Evolutionary conservation across 1,140 invertebrate genomes (phyloP).

Genomic region (Micrasema longulum): DNA sequence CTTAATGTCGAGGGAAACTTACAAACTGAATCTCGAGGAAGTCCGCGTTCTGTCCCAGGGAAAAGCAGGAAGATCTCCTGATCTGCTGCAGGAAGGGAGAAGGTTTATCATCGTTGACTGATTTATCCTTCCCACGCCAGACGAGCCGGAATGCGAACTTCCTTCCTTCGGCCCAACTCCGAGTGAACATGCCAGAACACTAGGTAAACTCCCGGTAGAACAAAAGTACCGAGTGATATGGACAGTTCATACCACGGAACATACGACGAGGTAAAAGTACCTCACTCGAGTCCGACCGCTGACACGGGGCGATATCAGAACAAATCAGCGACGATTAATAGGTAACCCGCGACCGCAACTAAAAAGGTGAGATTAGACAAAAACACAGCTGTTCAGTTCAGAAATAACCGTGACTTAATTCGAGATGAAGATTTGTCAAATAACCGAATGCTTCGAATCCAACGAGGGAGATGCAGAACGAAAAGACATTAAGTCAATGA

Average conservation of each 20-base stretch:
- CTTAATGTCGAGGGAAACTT: too few relatives aligned
- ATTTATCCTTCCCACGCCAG: constrained; percentile 1
- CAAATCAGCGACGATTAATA: too few relatives aligned
- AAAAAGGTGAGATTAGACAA: too few relatives aligned
- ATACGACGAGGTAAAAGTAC: not conserved
- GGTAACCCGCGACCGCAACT: too few relatives aligned
- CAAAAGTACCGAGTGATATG: constrained; percentile 18
- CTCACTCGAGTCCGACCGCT: not conserved
- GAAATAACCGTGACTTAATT: too few relatives aligned
- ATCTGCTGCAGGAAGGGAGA: not conserved
- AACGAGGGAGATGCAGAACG: constrained; percentile 30
- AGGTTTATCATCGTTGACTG: constrained; percentile 4
- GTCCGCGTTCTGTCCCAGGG: too few relatives aligned
- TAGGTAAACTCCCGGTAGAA: constrained; percentile 29
- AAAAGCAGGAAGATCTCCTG: not conserved
- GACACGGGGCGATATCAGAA: not conserved
- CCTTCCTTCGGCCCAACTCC: constrained; percentile 22
- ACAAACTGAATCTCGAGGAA: too few relatives aligned
- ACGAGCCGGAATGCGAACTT: constrained; percentile 15
- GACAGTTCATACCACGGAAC: constrained; percentile 24
- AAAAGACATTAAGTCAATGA: constrained; percentile 23
- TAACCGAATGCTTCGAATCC: too few relatives aligned
- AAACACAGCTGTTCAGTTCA: too few relatives aligned
- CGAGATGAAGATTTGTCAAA: too few relatives aligned
- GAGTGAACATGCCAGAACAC: not conserved